Conservation (phyloP, 1,140 invertebrate species). For the Macrocentrus cingulum region DNA sequence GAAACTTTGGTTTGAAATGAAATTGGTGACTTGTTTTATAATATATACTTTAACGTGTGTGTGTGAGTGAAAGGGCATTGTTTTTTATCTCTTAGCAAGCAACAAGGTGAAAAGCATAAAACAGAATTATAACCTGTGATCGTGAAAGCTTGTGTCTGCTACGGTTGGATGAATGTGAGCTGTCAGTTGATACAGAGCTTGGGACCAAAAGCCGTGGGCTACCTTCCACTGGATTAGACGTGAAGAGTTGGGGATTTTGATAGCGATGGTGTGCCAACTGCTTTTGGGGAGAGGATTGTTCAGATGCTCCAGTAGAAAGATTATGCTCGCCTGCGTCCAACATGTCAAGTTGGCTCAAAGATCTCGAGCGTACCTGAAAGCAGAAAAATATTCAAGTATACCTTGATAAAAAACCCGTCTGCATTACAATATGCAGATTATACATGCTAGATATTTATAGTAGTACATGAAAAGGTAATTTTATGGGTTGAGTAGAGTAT, state of each 20-base stretch:
- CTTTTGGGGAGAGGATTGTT: slow-evolving; percentile 40
- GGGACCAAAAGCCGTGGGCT: slow-evolving; percentile 53
- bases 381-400: slow-evolving; percentile 5
- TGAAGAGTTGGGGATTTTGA: slow-evolving; percentile 35
- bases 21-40: too few species aligned
- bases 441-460: not conserved
- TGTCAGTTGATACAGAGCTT: slow-evolving; percentile 41
- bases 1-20: too few species aligned
- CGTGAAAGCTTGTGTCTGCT: slow-evolving; percentile 62
- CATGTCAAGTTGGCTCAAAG: slow-evolving; percentile 67
- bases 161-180: slow-evolving; percentile 38
- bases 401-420: slow-evolving; percentile 18
- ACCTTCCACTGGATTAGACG: slow-evolving; percentile 31
- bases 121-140: slow-evolving; percentile 66
- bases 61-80: too few species aligned
- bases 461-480: not conserved
- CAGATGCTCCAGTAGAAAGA: slow-evolving; percentile 40
- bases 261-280: slow-evolving; percentile 37
- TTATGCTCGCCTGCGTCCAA: slow-evolving; percentile 54
- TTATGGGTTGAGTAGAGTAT: not conserved
- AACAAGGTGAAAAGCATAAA: too few species aligned
- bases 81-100: too few species aligned
- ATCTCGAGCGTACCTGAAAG: slow-evolving; percentile 65
- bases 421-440: slow-evolving; percentile 3
- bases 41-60: too few species aligned